Percentiles rank a stretch among this genome's conserved stretches.
phyloP scores from a whole-genome alignment of 2,113 vertebrate species.

The Australoheros scitulus region DNA sequence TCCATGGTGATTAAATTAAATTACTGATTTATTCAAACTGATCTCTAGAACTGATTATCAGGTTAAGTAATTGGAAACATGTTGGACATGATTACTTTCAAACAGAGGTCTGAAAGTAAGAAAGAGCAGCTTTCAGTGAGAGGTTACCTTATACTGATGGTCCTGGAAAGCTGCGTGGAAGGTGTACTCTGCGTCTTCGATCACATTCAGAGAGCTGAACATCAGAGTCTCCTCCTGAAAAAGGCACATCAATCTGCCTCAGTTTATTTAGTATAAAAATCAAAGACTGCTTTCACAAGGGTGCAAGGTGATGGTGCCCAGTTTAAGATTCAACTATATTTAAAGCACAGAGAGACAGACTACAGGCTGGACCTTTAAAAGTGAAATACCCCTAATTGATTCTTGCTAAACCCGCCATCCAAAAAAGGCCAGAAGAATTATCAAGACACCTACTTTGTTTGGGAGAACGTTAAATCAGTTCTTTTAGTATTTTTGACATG shows the following conservation, averaged over 20 bases:
- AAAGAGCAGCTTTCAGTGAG: not conserved
- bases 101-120: not conserved
- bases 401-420: not conserved
- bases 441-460: not conserved
- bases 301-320: not conserved
- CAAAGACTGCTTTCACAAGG: not conserved
- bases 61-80: no score
- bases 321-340: not conserved
- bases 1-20: no score
- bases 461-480: no score
- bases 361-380: not conserved
- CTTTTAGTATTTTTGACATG: no score
- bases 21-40: no score
- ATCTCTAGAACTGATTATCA: not conserved
- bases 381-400: not conserved
- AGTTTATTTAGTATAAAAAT: not conserved
- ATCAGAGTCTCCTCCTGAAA: conserved; percentile 84
- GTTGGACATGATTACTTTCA: no score
- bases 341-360: not conserved
- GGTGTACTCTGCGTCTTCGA: conserved; percentile 79
- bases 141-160: conserved; percentile 78
- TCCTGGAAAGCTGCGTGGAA: conserved; percentile 73
- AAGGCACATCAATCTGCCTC: not conserved
- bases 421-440: not conserved
- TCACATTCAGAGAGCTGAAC: conserved; percentile 80